Evolutionary conservation across 2,888 invertebrate species (phyloP), one percentile per base, ranked within the genome.

Genomic region (Electrophaes corylata): DNA sequence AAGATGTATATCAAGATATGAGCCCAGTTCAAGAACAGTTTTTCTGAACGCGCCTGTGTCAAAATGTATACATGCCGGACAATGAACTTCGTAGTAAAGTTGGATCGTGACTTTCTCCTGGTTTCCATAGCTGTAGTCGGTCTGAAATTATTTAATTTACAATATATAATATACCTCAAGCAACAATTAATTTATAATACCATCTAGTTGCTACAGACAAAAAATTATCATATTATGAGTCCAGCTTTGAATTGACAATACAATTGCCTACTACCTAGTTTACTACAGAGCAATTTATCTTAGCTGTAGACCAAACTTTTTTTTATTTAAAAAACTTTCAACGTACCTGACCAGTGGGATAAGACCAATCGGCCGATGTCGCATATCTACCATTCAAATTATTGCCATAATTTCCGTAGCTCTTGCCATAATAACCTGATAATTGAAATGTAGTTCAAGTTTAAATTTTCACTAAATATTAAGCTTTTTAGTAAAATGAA

Each of bases 1-100:
- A 37, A 95, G 88, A 65, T 94, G 88, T 8, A 96, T 73, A 44
- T 93, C 86, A 57, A 96, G 84, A 64, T 94, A 84, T 16, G 93
- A 79, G 12, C 91, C 84, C 26, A 95, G 88, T 63, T 88, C 89
- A 57, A 93, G 84, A 69, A 93, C 94, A 0, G 94, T 91, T 8
- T 95, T 93, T 29, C 92, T 75, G 29, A 96, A 83, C 67, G 95
- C 94, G 62, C 93, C 93, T 0, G 93, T 80, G 55, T 96, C 92
- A 73, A 96, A 96, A 70, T 92, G 91, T 67, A 94, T 93, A 1
- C 95, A 95, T 75, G 95, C 96, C 0, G 96, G 95, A 78, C 96
- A 97, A 1, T 96, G 78, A 0, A 95, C 94, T 82, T 96, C 96
- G 77, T 96, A 96, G 74, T 94, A 96, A 3, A 96, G 49, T 43